Evolutionary conservation across 2,113 vertebrate species (phyloP), one percentile per base, ranked within the genome.

Genomic region (Grantiella picta): DNA sequence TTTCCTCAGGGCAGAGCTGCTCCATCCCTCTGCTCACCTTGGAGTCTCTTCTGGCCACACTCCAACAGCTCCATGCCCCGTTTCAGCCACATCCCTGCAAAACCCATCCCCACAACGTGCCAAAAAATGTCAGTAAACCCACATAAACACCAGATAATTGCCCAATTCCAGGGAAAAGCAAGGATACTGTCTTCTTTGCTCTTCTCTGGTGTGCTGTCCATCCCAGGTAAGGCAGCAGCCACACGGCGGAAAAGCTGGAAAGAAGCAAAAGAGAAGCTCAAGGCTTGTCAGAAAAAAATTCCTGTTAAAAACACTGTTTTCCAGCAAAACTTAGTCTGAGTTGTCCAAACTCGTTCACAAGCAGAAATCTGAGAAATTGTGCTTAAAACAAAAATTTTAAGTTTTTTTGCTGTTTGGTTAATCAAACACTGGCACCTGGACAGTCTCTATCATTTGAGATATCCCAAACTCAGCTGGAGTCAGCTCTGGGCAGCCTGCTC

Each of bases 161-260:
- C 4, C 31, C 70, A 38, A 2, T 12, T 57, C 49, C 20, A 9
- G 0, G 24, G 63, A 36, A 75, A 86, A 52, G 24, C 36, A 97
- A 99, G 98, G 98, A 99, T 98, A 98, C 98, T 98, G 97, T 99
- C 98, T 84, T 99, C 98, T 99, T 98, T 98, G 98, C 98, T 99
- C 73, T 98, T 98, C 97, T 98, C 98, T 57, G 98, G 98, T 97
- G 98, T 98, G 95, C 97, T 99, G 87, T 98, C 98, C 99, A 98
- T 99, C 70, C 98, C 98, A 63, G 98, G 98, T 94, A 99, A 97
- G 76, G 98, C 98, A 85, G 98, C 98, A 81, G 98, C 98, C 84
- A 99, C 98, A 60, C 98, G 98, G n/a, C 98, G 98, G 97, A 99
- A 99, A 97, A 99, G 98, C 98, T 99, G 53, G 22, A 94, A 92